Evolutionary conservation across 1,140 invertebrate genomes (phyloP).

Genomic region (Drosophila trapezifrons): DNA sequence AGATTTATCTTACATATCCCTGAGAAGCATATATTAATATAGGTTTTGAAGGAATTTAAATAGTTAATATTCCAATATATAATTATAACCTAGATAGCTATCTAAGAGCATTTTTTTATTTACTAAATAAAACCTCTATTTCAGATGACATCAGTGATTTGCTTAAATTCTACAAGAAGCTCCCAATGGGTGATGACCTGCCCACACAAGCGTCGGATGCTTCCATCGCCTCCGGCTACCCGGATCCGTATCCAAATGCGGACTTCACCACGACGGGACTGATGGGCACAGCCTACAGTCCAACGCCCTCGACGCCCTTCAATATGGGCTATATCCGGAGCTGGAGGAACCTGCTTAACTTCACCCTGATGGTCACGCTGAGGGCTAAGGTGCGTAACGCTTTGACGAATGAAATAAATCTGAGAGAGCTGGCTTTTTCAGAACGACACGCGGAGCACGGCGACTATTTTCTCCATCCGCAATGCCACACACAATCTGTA

Average conservation of each 20-base stretch:
- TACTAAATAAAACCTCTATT: neutral
- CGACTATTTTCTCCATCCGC: constrained; percentile 80
- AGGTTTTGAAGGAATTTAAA: too few species aligned
- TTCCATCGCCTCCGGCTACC: constrained; percentile 13
- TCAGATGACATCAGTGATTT: constrained; percentile 81
- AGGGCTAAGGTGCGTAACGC: constrained; percentile 65
- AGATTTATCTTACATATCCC: too few species aligned
- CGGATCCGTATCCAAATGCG: constrained; percentile 32
- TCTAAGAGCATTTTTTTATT: too few species aligned
- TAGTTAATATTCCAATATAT: too few species aligned
- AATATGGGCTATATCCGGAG: constrained; percentile 79
- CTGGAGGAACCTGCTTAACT: constrained; percentile 77
- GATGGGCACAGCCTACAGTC: constrained; percentile 23
- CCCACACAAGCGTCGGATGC: constrained; percentile 33
- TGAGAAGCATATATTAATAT: too few species aligned
- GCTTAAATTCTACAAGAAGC: constrained; percentile 81
- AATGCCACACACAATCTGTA: constrained; percentile 82
- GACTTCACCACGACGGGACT: constrained; percentile 31
- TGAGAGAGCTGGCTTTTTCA: constrained; percentile 21
- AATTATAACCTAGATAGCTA: too few species aligned
- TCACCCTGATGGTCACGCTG: constrained; percentile 79
- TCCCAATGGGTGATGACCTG: constrained; percentile 51
- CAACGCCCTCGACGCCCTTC: constrained; percentile 63
- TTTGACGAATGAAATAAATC: neutral
- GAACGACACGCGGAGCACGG: constrained; percentile 75